These are phyloP conservation scores for Spermophilus dauricus DNA, from an alignment of 2,113 vertebrate species.

Conservation along the genomic window DNA sequence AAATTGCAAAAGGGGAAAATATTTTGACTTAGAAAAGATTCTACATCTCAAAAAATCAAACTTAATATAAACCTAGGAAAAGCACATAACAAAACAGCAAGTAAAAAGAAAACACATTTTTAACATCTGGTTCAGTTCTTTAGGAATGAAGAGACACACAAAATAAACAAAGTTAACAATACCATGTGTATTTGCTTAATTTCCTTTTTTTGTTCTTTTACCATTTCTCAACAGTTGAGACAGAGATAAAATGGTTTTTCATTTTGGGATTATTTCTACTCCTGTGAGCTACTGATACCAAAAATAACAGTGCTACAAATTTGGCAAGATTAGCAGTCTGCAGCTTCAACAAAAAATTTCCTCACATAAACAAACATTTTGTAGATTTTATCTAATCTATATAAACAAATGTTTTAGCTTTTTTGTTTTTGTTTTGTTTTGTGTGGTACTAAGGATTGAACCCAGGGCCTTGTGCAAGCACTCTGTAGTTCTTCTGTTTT, in stretches of 20 bases:
- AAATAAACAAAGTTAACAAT: background rate
- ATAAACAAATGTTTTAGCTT: constrained; percentile 41
- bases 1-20: background rate
- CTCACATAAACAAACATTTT: background rate
- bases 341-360: constrained; percentile 1
- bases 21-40: constrained; percentile 17
- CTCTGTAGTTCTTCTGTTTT: background rate
- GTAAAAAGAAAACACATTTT: background rate
- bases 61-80: background rate
- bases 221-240: background rate
- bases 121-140: background rate
- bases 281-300: background rate
- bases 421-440: background rate
- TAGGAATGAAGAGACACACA: background rate
- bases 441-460: background rate
- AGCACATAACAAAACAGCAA: background rate
- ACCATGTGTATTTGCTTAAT: background rate
- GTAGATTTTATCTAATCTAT: background rate
- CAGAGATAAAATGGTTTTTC: constrained; percentile 29
- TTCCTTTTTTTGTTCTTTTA: background rate
- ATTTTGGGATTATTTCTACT: background rate
- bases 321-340: background rate
- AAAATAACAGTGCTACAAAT: background rate
- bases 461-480: background rate
- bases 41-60: constrained; percentile 50